These are phyloP conservation scores for Bellardia bayeri DNA, from an alignment of 2,888 invertebrate genomes.

Conservation along the genomic window DNA sequence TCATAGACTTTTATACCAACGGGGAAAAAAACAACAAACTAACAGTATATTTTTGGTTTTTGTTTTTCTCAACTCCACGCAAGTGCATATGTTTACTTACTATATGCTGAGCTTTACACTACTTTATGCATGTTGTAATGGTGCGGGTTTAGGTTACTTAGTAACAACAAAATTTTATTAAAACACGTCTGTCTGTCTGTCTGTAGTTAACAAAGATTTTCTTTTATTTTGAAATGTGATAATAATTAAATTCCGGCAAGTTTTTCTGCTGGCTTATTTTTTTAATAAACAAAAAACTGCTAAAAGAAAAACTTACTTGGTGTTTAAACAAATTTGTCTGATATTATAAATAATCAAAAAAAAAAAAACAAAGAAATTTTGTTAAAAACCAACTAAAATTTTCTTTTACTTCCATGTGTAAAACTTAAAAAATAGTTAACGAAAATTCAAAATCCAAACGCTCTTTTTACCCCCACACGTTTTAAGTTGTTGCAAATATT, in stretches of 20 bases:
- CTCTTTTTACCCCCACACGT: constrained; percentile 17
- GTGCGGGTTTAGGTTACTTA: neutral
- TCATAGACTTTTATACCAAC: neutral
- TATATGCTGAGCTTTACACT: neutral
- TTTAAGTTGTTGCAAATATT: neutral
- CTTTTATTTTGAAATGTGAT: constrained; percentile 46
- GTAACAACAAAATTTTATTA: too few species aligned
- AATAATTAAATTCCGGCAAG: constrained; percentile 58
- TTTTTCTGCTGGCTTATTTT: neutral
- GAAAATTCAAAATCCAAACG: neutral
- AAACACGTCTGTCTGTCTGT: neutral
- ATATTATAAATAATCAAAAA: neutral
- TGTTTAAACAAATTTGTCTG: constrained; percentile 30
- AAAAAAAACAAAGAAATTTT: neutral
- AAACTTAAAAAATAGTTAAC: constrained; percentile 1
- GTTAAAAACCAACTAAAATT: constrained; percentile 7
- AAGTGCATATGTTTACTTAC: neutral
- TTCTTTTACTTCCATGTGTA: constrained; percentile 43
- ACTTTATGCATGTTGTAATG: neutral
- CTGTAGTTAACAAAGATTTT: constrained; percentile 19
- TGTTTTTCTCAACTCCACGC: neutral
- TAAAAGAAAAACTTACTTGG: constrained; percentile 8
- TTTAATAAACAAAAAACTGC: neutral
- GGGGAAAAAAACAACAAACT: neutral
- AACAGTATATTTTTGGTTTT: neutral